Base-by-base conservation (phyloP, 1,140 invertebrate species). In the Cyclargus thomasi region DNA sequence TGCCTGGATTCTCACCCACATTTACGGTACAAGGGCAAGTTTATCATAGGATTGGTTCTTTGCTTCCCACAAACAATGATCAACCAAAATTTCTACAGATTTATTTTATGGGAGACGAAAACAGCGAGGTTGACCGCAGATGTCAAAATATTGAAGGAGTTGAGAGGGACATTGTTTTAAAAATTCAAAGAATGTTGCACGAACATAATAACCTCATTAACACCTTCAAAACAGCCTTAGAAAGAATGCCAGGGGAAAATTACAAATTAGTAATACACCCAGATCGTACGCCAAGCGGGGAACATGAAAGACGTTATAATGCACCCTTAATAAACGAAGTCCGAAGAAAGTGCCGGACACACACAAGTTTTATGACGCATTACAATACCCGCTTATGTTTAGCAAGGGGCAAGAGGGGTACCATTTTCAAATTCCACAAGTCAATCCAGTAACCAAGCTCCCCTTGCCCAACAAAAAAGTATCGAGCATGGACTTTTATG, bases 11-110 rank as follows among this genome's bases (percentile, higher is more conserved):
- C 65, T 78, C 68, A 36, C 59, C 80, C 18, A 90, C 83, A 39
- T 91, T 88, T 74, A 88, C 80, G 57, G 67, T 87, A 1, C 86
- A 91, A 79, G 90, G 91, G 2, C 88, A 91, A 70, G 71, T 91
- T 2, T 86, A 87, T 67, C 84, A 90, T 57, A 74, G 68, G 67
- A 78, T 83, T 78, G 81, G 86, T 35, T 80, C 70, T 47, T 66
- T 89, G 23, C 62, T 88, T 23, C 85, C 85, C 53, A 62, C 71
- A 66, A 64, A 64, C 69, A 35, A 71, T 29, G 20, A 67, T 14
- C 64, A 79, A n/a, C 73, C 39, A 8, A 73, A 77, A 80, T 89
- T 85, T 76, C 69, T 86, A 17, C 81, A 89, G 70, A 74, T 87
- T 74, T 86, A 88, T 78, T 88, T 88, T 71, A 76, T 86, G 65